A percentile compares a stretch with the other conserved stretches of the same genome.
Evolutionary conservation across 2,797 vertebrate genomes (phyloP).

Genomic region (Squalus acanthias): DNA sequence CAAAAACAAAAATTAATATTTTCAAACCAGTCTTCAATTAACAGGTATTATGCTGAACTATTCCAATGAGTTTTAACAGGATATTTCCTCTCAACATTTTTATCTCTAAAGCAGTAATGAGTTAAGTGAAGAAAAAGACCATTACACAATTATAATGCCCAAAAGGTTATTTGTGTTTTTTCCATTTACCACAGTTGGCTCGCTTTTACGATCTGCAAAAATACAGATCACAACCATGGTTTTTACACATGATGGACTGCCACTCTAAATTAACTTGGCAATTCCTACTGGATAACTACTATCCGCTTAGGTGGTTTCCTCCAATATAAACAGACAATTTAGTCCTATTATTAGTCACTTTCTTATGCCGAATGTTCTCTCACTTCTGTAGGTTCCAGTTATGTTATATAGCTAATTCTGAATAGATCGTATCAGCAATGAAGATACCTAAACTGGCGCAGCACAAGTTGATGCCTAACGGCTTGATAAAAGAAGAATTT

Average conservation of each 20-base stretch:
- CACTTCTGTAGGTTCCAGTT: constrained; percentile 42
- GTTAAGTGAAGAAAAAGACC: not conserved
- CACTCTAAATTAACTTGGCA: not conserved
- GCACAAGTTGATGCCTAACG: not conserved
- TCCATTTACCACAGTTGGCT: not conserved
- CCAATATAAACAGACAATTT: not conserved
- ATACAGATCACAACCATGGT: not conserved
- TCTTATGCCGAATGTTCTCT: not conserved
- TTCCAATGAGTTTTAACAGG: not conserved
- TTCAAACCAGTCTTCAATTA: not conserved
- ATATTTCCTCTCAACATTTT: not conserved
- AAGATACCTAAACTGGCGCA: not conserved
- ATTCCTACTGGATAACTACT: not conserved
- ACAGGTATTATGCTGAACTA: not conserved
- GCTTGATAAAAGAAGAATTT: not conserved
- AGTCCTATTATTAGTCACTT: not conserved
- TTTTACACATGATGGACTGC: not conserved
- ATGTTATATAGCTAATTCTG: constrained; percentile 40
- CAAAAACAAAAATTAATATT: not conserved
- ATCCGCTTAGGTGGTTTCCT: not conserved
- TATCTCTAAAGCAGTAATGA: not conserved
- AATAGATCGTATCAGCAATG: not conserved
- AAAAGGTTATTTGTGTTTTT: not conserved
- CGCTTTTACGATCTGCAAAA: not conserved
- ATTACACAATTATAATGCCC: not conserved